These are phyloP conservation scores for Clistopyga incitator DNA, from an alignment of 2,888 invertebrate genomes.

Conservation along the genomic window DNA sequence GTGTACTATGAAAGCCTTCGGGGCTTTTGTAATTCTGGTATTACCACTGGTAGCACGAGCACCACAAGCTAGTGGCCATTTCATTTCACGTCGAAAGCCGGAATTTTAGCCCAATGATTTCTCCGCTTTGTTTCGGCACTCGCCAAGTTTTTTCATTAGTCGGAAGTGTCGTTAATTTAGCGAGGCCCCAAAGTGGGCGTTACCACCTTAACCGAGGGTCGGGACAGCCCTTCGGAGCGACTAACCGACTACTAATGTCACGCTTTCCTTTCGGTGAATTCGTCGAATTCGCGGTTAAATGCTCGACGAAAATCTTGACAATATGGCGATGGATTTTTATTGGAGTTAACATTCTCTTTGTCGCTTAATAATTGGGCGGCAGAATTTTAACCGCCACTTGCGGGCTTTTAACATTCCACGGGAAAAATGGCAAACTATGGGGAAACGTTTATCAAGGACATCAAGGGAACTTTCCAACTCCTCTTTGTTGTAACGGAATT, in stretches of 20 bases:
- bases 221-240: too few relatives aligned
- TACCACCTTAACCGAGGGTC: not conserved
- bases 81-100: slow-evolving; percentile 52
- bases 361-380: not conserved
- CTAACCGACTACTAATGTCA: not conserved
- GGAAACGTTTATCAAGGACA: not conserved
- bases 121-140: slow-evolving; percentile 33
- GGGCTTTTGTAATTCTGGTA: slow-evolving; percentile 57
- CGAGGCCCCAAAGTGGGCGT: not conserved
- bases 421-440: too few relatives aligned
- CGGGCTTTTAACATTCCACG: too few relatives aligned
- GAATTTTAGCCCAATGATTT: slow-evolving; percentile 55
- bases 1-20: slow-evolving; percentile 20
- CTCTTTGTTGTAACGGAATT: too few relatives aligned
- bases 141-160: slow-evolving; percentile 66
- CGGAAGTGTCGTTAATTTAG: slow-evolving; percentile 62
- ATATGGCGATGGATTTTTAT: not conserved
- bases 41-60: slow-evolving; percentile 24
- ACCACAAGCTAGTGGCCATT: slow-evolving; percentile 13
- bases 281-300: not conserved
- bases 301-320: not conserved
- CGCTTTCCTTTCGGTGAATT: not conserved
- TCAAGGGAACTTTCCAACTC: too few relatives aligned
- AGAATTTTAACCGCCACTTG: too few relatives aligned
- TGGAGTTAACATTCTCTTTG: not conserved